Evolutionary conservation across 1,140 invertebrate genomes (phyloP).

Genomic region (Helicoverpa zea): DNA sequence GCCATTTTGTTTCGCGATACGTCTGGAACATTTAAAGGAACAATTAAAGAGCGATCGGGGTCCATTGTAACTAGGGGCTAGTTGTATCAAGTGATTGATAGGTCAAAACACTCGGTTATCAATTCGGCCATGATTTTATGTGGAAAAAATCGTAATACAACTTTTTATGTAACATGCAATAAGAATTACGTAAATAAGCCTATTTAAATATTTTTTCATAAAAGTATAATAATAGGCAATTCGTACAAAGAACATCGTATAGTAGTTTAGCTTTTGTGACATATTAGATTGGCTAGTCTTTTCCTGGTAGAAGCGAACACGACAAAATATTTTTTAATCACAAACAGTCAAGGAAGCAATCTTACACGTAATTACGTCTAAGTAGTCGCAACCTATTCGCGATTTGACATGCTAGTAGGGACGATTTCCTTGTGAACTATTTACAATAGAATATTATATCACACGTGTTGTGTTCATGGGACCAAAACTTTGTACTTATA

Average conservation of each 20-base stretch:
- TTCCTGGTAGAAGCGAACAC: constrained; percentile 1
- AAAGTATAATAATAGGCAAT: neutral
- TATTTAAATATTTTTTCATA: neutral
- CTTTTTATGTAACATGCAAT: too few relatives aligned
- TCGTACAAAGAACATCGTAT: neutral
- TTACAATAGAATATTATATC: neutral
- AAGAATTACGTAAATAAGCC: neutral
- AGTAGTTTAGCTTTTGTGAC: neutral
- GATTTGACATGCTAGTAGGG: neutral
- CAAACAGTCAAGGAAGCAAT: constrained; percentile 16
- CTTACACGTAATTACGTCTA: constrained; percentile 18
- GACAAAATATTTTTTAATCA: constrained; percentile 30
- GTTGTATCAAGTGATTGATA: too few relatives aligned
- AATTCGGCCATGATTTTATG: too few relatives aligned
- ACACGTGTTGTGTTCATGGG: neutral
- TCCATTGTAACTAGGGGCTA: too few relatives aligned
- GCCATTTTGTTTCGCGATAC: constrained; percentile 86
- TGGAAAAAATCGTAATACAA: too few relatives aligned
- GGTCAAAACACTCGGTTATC: too few relatives aligned
- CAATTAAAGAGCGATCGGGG: too few relatives aligned
- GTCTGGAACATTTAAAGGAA: constrained; percentile 81
- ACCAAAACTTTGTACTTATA: too few relatives aligned
- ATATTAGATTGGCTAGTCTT: neutral
- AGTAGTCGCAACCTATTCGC: neutral
- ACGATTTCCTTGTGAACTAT: neutral